Conservation (phyloP, 2,888 invertebrate species). For the Netelia fuscicornis region DNA sequence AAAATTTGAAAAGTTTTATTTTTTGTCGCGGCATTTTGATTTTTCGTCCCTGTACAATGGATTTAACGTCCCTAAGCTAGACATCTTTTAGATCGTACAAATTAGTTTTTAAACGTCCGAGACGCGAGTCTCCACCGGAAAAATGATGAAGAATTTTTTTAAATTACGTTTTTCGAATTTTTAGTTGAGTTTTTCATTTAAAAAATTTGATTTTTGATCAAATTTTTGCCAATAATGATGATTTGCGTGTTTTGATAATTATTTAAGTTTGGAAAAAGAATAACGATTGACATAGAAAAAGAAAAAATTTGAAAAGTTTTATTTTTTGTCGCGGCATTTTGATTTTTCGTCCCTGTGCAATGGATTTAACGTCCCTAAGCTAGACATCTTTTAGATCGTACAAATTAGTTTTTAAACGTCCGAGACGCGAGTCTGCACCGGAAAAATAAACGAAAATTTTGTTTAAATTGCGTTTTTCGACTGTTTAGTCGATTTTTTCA, state of each 20-base stretch:
- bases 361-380: too few relatives aligned
- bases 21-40: too few relatives aligned
- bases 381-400: neutral
- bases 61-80: neutral
- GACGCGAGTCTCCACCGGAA: neutral
- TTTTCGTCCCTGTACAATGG: too few relatives aligned
- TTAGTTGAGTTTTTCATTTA: neutral
- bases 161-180: neutral
- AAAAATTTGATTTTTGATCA: neutral
- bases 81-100: constrained; percentile 11
- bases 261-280: neutral
- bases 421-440: neutral
- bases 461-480: neutral
- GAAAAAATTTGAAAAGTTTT: too few relatives aligned
- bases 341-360: too few relatives aligned
- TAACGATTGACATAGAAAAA: too few relatives aligned
- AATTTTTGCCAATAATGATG: neutral
- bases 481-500: neutral
- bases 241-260: neutral
- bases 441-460: neutral
- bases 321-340: too few relatives aligned
- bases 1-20: too few relatives aligned
- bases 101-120: constrained; percentile 57
- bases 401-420: constrained; percentile 59
- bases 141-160: neutral